Percentiles rank a stretch among this genome's conserved stretches.
Conservation (phyloP, 2,113 vertebrate genomes). For the Cyprinodon variegatus region DNA sequence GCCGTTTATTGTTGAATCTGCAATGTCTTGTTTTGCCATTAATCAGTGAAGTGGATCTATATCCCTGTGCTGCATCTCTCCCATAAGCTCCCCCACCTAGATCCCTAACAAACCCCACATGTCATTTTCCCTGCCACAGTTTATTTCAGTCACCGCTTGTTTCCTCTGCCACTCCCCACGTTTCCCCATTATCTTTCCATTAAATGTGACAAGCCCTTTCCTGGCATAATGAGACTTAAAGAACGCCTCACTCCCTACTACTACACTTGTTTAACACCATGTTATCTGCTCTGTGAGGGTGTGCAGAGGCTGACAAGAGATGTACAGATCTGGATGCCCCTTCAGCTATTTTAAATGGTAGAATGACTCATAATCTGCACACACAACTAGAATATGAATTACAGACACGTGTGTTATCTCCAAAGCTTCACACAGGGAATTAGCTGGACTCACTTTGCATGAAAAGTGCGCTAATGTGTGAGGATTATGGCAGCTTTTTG, state of each 20-base stretch:
- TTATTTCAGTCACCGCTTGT: slow-evolving; percentile 26
- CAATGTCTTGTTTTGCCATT: slow-evolving; percentile 3
- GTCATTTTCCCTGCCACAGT: not conserved
- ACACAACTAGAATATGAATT: slow-evolving; percentile 58
- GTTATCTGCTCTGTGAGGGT: slow-evolving; percentile 43
- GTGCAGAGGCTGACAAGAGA: slow-evolving; percentile 36
- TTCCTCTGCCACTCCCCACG: slow-evolving; percentile 32
- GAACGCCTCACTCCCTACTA: slow-evolving; percentile 20
- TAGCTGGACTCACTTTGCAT: slow-evolving; percentile 53
- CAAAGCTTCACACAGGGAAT: slow-evolving; percentile 51
- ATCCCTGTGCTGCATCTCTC: not conserved
- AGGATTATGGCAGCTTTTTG: slow-evolving; percentile 50
- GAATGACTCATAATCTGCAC: slow-evolving; percentile 55
- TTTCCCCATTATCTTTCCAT: slow-evolving; percentile 45
- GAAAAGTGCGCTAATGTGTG: slow-evolving; percentile 51
- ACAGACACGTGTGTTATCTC: slow-evolving; percentile 48
- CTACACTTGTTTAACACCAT: slow-evolving; percentile 53
- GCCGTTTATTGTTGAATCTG: not conserved
- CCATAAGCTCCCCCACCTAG: not conserved
- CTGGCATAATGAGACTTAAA: slow-evolving; percentile 52
- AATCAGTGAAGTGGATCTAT: not conserved
- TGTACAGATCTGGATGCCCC: slow-evolving; percentile 43
- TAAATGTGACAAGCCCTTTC: slow-evolving; percentile 53
- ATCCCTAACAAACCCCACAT: not conserved
- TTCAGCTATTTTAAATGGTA: slow-evolving; percentile 55